A percentile compares a stretch with the other conserved stretches of the same genome.
phyloP scores from a whole-genome alignment of 2,797 vertebrate species.

The Periparus ater region DNA sequence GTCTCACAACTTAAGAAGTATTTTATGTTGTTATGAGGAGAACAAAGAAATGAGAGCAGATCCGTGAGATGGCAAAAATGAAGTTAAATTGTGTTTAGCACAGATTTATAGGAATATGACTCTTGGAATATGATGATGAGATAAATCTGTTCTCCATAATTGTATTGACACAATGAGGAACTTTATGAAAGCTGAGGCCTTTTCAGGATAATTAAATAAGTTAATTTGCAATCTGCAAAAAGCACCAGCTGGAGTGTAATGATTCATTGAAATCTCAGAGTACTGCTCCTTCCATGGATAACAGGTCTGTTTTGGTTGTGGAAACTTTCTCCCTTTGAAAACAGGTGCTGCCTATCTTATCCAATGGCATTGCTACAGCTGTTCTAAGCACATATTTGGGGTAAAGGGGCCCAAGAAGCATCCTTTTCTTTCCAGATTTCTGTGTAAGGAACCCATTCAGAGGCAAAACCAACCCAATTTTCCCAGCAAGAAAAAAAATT shows the following conservation, averaged over 20 bases:
- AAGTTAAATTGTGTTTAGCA: conserved; percentile 16
- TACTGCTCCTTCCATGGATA: conserved; percentile 19
- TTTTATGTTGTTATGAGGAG: background rate
- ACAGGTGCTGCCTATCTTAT: background rate
- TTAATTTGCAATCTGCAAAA: conserved; percentile 62
- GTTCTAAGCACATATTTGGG: background rate
- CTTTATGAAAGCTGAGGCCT: conserved; percentile 49
- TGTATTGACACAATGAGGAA: conserved; percentile 38
- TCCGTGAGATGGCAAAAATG: background rate
- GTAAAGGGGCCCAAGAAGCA: background rate
- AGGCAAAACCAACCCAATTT: background rate
- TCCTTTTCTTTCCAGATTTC: background rate
- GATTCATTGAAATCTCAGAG: conserved; percentile 18
- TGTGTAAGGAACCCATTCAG: background rate
- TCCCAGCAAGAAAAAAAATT: background rate
- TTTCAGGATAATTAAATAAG: conserved; percentile 62
- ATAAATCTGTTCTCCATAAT: conserved; percentile 47
- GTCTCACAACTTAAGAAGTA: background rate
- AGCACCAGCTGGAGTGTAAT: conserved; percentile 44
- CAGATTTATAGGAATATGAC: conserved; percentile 4
- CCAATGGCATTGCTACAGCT: background rate
- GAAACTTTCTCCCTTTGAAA: conserved; percentile 2
- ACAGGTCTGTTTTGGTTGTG: conserved; percentile 5
- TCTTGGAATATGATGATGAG: conserved; percentile 40
- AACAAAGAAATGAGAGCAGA: background rate